Percentiles rank a stretch among this genome's conserved stretches.
phyloP scores from a whole-genome alignment of 2,888 invertebrate genomes.

The Acheta domesticus region DNA sequence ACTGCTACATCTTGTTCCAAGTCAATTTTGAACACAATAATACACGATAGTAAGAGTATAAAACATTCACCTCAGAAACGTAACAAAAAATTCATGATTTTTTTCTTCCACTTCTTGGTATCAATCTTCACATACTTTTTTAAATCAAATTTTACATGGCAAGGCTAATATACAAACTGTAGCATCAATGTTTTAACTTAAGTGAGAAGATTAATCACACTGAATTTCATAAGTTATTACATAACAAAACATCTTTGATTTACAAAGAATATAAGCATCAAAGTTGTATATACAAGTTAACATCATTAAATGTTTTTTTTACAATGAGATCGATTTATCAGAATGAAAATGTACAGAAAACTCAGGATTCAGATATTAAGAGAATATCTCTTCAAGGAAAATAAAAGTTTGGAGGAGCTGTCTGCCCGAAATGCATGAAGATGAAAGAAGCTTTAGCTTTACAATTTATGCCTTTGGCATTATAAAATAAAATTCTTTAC shows the following conservation, averaged over 20 bases:
- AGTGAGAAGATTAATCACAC: background rate
- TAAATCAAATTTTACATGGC: background rate
- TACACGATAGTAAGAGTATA: background rate
- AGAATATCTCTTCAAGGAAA: background rate
- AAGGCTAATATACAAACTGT: background rate
- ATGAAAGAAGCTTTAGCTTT: constrained; percentile 9
- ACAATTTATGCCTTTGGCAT: constrained; percentile 6
- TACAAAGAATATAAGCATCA: constrained; percentile 18
- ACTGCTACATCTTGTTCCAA: constrained; percentile 1
- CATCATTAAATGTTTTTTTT: constrained; percentile 20
- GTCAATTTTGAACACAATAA: constrained; percentile 7
- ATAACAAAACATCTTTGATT: constrained; percentile 9
- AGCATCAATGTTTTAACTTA: background rate
- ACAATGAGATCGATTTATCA: constrained; percentile 30
- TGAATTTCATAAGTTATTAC: background rate
- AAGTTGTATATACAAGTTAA: background rate
- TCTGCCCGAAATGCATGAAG: constrained; percentile 9
- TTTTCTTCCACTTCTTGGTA: background rate
- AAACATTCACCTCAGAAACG: background rate
- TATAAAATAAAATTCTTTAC: constrained; percentile 10
- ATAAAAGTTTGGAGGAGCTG: background rate
- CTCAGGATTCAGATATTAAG: constrained; percentile 25
- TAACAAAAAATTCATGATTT: background rate
- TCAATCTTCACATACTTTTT: background rate
- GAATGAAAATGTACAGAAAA: constrained; percentile 29